Evolutionary conservation across 2,797 vertebrate species (phyloP).

Genomic region (Catharus ustulatus): DNA sequence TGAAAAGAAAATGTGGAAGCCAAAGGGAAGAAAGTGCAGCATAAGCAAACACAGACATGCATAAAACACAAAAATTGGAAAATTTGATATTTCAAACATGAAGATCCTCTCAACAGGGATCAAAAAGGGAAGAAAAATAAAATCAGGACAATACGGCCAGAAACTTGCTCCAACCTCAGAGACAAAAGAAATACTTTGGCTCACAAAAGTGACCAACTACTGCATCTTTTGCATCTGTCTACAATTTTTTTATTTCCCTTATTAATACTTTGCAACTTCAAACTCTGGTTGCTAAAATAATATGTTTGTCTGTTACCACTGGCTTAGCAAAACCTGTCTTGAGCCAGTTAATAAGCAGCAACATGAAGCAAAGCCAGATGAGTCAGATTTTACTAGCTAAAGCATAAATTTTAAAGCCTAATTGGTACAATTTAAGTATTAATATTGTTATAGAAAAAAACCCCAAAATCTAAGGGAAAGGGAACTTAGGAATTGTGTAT

Average conservation of each 20-base stretch:
- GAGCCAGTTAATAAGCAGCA: neutral
- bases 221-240: neutral
- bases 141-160: neutral
- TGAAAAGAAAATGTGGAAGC: constrained; percentile 3
- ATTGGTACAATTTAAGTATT: neutral
- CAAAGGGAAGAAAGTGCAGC: neutral
- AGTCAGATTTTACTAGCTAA: constrained; percentile 7
- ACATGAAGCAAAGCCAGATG: neutral
- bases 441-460: neutral
- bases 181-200: constrained; percentile 35
- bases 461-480: neutral
- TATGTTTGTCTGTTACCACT: neutral
- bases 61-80: neutral
- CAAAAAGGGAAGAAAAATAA: neutral
- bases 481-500: neutral
- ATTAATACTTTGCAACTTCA: constrained; percentile 17
- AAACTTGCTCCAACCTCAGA: neutral
- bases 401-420: constrained; percentile 38
- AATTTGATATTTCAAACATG: neutral
- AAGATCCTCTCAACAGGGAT: neutral
- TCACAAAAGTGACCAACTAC: neutral
- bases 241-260: neutral
- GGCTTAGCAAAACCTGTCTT: constrained; percentile 18
- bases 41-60: neutral
- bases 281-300: neutral